Evolutionary conservation across 2,888 invertebrate genomes (phyloP).

Genomic region (Eudasyphora cyanicolor): DNA sequence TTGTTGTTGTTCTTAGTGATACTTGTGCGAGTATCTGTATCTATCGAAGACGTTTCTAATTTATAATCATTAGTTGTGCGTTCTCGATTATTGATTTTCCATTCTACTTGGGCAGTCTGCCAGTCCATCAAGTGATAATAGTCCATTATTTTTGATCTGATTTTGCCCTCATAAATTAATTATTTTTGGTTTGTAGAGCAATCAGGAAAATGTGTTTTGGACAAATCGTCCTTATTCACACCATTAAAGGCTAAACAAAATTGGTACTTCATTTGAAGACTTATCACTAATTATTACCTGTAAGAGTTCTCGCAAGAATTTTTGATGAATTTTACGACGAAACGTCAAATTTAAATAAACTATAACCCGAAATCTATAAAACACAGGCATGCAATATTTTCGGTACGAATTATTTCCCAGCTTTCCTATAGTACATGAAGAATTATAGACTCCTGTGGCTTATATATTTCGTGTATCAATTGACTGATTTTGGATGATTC

Average conservation of each 20-base stretch:
- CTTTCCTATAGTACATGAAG: no score
- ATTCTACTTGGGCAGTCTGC: conserved; percentile 22
- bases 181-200: not conserved
- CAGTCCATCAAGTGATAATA: conserved; percentile 33
- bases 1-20: no score
- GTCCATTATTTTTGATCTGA: conserved; percentile 12
- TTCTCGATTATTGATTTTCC: conserved; percentile 29
- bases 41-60: conserved; percentile 72
- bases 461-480: no score
- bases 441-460: no score
- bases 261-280: not conserved
- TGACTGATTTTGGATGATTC: no score
- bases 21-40: conserved; percentile 17
- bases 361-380: no score
- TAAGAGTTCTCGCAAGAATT: not conserved
- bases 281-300: not conserved
- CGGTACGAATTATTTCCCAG: no score
- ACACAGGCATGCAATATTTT: no score
- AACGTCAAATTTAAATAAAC: no score
- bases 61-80: conserved; percentile 74
- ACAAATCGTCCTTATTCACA: conserved; percentile 19
- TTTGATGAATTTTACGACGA: no score
- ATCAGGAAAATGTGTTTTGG: not conserved
- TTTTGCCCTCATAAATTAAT: conserved; percentile 13
- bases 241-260: not conserved